Base-by-base conservation (phyloP, 2,888 invertebrate species). In the Thymelicus sylvestris region DNA sequence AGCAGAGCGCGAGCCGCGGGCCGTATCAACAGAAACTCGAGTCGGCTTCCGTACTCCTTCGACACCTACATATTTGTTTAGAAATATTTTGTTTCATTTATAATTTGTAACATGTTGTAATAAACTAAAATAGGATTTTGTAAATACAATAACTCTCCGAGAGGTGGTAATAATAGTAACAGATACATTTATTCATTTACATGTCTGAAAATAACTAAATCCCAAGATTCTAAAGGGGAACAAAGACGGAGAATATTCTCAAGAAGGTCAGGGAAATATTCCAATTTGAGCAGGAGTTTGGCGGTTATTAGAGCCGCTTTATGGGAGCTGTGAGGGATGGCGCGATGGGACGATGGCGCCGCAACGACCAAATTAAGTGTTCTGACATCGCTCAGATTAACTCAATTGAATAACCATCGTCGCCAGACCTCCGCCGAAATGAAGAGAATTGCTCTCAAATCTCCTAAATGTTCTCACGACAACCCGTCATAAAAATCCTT, bases 341-440 rank as follows among this genome's bases (percentile, higher is more conserved):
- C 50, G 19, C 7, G n/a, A n/a, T n/a, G n/a, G n/a, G n/a, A n/a
- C n/a, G n/a, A n/a, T n/a, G n/a, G n/a, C n/a, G n/a, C 15, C 15
- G 50, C 15, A 50, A 15, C 50, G n/a, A 50, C n/a, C 50, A 7
- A 50, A 50, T 50, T 15, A 50, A 50, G 50, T 7, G 15, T 19
- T 19, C 15, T 19, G 19, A 52, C 50, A 19, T 1, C 50, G 50
- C 50, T 52, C 7, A 19, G 50, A 19, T 52, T 52, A 52, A 52
- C 50, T 52, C 50, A 52, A 52, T 52, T 52, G 50, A 52, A 52
- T 52, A 19, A 52, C 19, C 50, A 7, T 52, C 19, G 50, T 15
- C 19, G 50, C 50, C 15, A 52, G 50, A 19, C 6, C 50, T 52
- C 50, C 3, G 19, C 50, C 50, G 12, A 52, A 52, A 52, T 52